phyloP scores from a whole-genome alignment of 2,888 invertebrate species.

The Danaus chrysippus region DNA sequence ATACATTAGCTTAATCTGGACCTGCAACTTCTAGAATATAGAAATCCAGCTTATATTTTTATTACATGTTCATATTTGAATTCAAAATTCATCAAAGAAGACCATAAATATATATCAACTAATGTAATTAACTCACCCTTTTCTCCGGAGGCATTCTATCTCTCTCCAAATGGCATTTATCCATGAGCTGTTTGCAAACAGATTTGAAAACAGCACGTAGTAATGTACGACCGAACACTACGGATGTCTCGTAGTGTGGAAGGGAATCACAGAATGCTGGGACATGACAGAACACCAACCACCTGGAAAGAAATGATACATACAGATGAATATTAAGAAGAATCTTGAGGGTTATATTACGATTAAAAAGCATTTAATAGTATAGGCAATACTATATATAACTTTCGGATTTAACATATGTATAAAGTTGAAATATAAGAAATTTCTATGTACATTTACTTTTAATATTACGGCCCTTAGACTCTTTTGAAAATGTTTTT shows the following conservation, averaged over 20 bases:
- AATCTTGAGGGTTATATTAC: background rate
- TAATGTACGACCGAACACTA: conserved; percentile 93
- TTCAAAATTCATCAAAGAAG: too few species aligned
- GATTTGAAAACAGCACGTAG: conserved; percentile 90
- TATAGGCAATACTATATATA: background rate
- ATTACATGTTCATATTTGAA: background rate
- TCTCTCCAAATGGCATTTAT: conserved; percentile 93
- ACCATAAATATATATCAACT: background rate
- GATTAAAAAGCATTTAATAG: conserved; percentile 3
- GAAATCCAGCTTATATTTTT: background rate
- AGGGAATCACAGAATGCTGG: conserved; percentile 97
- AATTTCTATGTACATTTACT: too few species aligned
- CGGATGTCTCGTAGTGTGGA: conserved; percentile 92
- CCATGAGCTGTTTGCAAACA: conserved; percentile 91
- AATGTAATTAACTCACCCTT: conserved; percentile 61
- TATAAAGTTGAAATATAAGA: too few species aligned
- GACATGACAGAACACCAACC: conserved; percentile 97
- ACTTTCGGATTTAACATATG: conserved; percentile 1
- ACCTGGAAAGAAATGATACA: conserved; percentile 66
- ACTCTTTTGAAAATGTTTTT: too few species aligned
- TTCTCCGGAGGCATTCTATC: conserved; percentile 95
- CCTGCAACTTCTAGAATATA: too few species aligned
- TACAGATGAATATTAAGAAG: background rate
- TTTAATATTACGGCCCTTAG: too few species aligned
- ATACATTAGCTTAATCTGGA: too few species aligned